phyloP scores from a whole-genome alignment of 2,797 vertebrate genomes.

The Channa striata region DNA sequence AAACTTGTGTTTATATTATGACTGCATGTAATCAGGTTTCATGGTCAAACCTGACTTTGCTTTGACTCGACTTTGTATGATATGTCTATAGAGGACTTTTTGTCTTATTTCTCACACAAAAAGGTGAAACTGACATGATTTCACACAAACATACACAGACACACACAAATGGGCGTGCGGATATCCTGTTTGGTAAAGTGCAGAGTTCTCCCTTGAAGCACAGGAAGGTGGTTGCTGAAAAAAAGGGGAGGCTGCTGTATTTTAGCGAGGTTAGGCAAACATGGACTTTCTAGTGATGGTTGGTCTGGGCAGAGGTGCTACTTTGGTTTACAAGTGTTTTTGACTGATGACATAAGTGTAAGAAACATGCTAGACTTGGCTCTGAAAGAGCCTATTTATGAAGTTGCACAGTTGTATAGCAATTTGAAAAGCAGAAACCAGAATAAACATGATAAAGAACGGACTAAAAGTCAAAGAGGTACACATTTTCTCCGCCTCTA shows the following conservation, averaged over 20 bases:
- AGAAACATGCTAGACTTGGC: background rate
- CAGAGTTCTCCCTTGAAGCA: slow-evolving; percentile 43
- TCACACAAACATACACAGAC: background rate
- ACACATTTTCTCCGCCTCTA: background rate
- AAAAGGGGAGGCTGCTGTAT: slow-evolving; percentile 9
- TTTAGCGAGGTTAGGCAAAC: slow-evolving; percentile 46
- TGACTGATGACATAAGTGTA: slow-evolving; percentile 27
- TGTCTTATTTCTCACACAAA: slow-evolving; percentile 18
- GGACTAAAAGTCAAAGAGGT: background rate
- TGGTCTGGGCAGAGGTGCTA: slow-evolving; percentile 20
- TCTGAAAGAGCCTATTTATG: slow-evolving; percentile 47
- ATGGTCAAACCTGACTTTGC: slow-evolving; percentile 24
- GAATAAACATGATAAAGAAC: background rate
- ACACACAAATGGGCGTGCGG: background rate
- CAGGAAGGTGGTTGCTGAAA: slow-evolving; percentile 55
- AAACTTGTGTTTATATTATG: slow-evolving; percentile 22
- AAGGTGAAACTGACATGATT: slow-evolving; percentile 35
- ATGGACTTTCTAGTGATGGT: slow-evolving; percentile 27
- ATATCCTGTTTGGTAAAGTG: slow-evolving; percentile 74
- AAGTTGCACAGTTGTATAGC: background rate
- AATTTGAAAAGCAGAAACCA: slow-evolving; percentile 1
- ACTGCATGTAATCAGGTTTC: slow-evolving; percentile 34
- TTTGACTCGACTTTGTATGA: slow-evolving; percentile 5
- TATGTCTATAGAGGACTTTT: slow-evolving; percentile 30
- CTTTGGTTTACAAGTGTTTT: background rate